Percentiles rank a stretch among this genome's conserved stretches.
Conservation (phyloP, 2,113 vertebrate species). For the Channa maculata region DNA sequence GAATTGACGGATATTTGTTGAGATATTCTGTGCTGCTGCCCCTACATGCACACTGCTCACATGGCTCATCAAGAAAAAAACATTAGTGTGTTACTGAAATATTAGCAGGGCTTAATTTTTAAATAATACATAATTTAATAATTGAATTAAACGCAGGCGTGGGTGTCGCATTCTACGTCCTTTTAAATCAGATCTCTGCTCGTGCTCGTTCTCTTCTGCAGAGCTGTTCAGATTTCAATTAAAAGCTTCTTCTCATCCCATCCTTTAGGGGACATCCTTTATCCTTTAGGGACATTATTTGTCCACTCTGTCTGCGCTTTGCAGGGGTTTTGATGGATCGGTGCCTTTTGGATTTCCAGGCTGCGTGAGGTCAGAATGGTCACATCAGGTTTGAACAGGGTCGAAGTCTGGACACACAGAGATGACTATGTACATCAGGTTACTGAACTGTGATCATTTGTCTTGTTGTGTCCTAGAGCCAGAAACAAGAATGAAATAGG, state of each 20-base stretch:
- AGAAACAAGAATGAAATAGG: too few relatives aligned
- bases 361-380: background rate
- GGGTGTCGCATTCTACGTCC: too few relatives aligned
- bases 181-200: too few relatives aligned
- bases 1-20: too few relatives aligned
- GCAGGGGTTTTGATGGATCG: background rate
- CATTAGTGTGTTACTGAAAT: too few relatives aligned
- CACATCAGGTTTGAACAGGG: background rate
- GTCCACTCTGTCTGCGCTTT: constrained; percentile 4
- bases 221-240: constrained; percentile 17
- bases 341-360: constrained; percentile 13
- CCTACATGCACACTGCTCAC: too few relatives aligned
- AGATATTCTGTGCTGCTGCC: too few relatives aligned
- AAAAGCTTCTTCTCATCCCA: constrained; percentile 10
- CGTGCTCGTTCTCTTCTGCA: too few relatives aligned
- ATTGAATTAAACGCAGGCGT: too few relatives aligned
- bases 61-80: too few relatives aligned
- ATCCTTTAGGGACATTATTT: constrained; percentile 8
- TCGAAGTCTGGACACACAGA: background rate
- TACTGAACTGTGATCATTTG: background rate
- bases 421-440: background rate
- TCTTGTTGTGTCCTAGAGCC: background rate
- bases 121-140: too few relatives aligned
- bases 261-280: constrained; percentile 18
- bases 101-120: too few relatives aligned